Evolutionary conservation across 30 jellyfish, hydroid and myxozoan genomes (phyloP), one percentile per base, ranked within the genome.

Genomic region (Pseudorhiza aurosa): DNA sequence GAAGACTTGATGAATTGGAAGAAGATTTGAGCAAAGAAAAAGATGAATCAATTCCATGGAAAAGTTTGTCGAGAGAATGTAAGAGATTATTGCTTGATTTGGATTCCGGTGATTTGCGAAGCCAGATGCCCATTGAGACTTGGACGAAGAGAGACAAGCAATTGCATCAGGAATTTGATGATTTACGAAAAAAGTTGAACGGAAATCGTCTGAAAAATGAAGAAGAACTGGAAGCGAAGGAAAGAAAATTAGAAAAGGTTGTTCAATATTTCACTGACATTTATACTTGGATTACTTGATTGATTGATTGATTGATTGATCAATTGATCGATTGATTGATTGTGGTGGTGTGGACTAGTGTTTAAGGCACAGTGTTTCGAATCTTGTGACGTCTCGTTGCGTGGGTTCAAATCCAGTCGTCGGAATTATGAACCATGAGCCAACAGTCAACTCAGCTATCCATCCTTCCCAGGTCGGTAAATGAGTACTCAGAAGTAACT

Each of bases 31-130:
- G 42, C 21, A 57, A 30, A 58, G 88, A 76, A 31, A 76, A 43
- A 32, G 65, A 42, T 17, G 88, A 76, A 14, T 76, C 88, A 4
- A 28, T 76, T 36, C 88, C 88, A 27, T 76, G 88, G 88, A 57
- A 62, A 43, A 56, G 65, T 42, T 40, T 76, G 49, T 7, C 47
- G 60, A 25, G 18, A 35, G 37, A 76, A 4, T 29, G 58, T 1
- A 65, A 76, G n/a, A 27, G 70, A 26, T 15, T 76, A 47, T 36
- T 43, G 21, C 33, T 57, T 42, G 88, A 76, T n/a, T 0, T 76
- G 47, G 71, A 62, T 18, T 14, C 49, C 11, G 88, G 88, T 37
- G 65, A 53, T 3, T 29, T 76, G 17, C 79, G 58, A 21, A 24
- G 79, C 14, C 47, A 21, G 33, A 19, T 79, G 15, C 88, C 88